Evolutionary conservation across 2,113 vertebrate species (phyloP), one percentile per base, ranked within the genome.

Genomic region (Tragelaphus scriptus): DNA sequence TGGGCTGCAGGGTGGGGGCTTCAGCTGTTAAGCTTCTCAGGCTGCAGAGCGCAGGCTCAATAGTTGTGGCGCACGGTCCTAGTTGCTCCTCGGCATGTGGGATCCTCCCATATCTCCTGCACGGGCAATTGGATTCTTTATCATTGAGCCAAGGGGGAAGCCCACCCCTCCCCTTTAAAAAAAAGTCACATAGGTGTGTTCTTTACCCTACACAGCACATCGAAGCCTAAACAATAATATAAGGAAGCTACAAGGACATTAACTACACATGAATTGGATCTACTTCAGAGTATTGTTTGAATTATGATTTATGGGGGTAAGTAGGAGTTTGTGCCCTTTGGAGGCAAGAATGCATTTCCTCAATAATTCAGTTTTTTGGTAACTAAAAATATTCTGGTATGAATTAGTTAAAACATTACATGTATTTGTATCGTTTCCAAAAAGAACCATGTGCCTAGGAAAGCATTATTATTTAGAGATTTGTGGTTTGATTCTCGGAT

Each of bases 231-330:
- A 75, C 10, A 59, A 40, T 68, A 71, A 90, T 55, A 14, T 71
- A 71, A 86, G 53, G 53, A 75, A 75, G 19, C 30, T 30, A 26
- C 89, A 71, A 75, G 79, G 68, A 85, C 26, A 75, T 86, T 71
- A 81, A 90, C 61, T 56, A 9, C 30, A 75, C 40, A 28, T 56
- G 53, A 86, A 86, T 61, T 90, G 47, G 53, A 47, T 71, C 9
- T 81, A 55, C 26, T 92, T 88, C 49, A 47, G 32, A 58, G 68
- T 89, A 81, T 81, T 85, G 6, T 59, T 63, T 96, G 23, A 95
- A 87, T 49, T 86, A 90, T 81, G 59, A 81, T 92, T 91, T 90
- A 30, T 68, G 28, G 11, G 90, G 68, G 40, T 28, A 32, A 1
- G 2, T 93, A 65, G 32, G 2, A 1, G 19, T 85, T 89, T 81